These are phyloP conservation scores for Eupleurogrammus muticus DNA, from an alignment of 2,797 vertebrate species.

Conservation along the genomic window DNA sequence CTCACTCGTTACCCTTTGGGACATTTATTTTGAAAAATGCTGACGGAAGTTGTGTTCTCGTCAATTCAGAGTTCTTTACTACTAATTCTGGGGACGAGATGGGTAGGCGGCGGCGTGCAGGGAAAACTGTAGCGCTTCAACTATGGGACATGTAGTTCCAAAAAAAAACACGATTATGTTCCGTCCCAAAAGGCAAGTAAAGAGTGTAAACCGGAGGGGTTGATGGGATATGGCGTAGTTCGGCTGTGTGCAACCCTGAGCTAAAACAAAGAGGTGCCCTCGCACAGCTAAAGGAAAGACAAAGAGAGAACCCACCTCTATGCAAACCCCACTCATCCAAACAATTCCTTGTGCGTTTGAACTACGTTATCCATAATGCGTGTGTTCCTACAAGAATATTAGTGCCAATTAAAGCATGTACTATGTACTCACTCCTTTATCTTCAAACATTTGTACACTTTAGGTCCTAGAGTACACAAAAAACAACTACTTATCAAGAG, in stretches of 20 bases:
- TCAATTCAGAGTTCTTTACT: background rate
- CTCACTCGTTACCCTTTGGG: background rate
- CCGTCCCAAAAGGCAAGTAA: slow-evolving; percentile 25
- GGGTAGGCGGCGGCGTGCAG: slow-evolving; percentile 71
- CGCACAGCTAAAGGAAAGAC: slow-evolving; percentile 27
- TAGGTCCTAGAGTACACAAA: no score
- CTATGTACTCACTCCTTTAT: background rate
- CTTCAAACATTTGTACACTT: no score
- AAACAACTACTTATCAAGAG: no score
- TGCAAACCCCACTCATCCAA: slow-evolving; percentile 26
- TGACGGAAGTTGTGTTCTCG: slow-evolving; percentile 22
- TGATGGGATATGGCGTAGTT: background rate
- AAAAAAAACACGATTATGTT: slow-evolving; percentile 10
- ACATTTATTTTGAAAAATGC: slow-evolving; percentile 29
- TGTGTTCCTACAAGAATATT: slow-evolving; percentile 20
- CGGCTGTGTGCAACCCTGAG: background rate
- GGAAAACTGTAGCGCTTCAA: slow-evolving; percentile 48
- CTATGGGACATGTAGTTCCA: slow-evolving; percentile 85
- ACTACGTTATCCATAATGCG: slow-evolving; percentile 72
- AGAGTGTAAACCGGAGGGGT: background rate
- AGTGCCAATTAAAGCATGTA: background rate
- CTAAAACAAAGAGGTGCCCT: slow-evolving; percentile 9
- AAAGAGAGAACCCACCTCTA: slow-evolving; percentile 43
- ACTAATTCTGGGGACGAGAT: slow-evolving; percentile 48
- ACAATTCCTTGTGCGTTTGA: slow-evolving; percentile 17